Conservation (phyloP, 2,888 invertebrate genomes). For the Leptopilina myrica region DNA sequence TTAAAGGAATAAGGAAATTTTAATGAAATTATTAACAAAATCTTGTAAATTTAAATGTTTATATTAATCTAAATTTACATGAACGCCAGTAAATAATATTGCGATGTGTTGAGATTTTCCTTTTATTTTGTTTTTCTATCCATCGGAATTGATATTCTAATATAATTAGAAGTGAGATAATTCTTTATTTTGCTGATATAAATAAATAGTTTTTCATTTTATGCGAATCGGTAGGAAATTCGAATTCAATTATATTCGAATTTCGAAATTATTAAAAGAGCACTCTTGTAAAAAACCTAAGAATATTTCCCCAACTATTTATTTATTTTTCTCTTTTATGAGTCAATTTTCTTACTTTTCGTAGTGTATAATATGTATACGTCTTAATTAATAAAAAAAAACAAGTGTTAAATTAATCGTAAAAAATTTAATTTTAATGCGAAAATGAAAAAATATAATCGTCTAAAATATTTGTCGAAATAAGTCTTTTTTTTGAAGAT, state of each 20-base stretch:
- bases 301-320: slow-evolving; percentile 5
- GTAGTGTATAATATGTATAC: not conserved
- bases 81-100: slow-evolving; percentile 27
- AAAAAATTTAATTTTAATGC: not conserved
- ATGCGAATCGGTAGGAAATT: slow-evolving; percentile 20
- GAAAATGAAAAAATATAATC: not conserved
- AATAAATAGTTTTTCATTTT: slow-evolving; percentile 13
- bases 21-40: not conserved
- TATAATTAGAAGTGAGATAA: slow-evolving; percentile 2
- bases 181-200: slow-evolving; percentile 3
- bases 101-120: slow-evolving; percentile 3
- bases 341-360: not conserved
- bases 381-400: not conserved
- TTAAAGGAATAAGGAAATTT: too few relatives aligned
- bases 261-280: slow-evolving; percentile 21
- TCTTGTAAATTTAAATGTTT: not conserved
- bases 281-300: slow-evolving; percentile 18
- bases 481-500: not conserved
- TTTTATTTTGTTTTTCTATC: slow-evolving; percentile 2
- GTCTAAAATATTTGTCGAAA: not conserved
- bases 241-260: slow-evolving; percentile 5
- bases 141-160: slow-evolving; percentile 13
- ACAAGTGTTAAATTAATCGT: not conserved
- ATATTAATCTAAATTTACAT: slow-evolving; percentile 37
- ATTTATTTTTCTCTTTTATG: slow-evolving; percentile 4